Evolutionary conservation across 2,888 invertebrate genomes (phyloP).

Genomic region (Ormia ochracea): DNA sequence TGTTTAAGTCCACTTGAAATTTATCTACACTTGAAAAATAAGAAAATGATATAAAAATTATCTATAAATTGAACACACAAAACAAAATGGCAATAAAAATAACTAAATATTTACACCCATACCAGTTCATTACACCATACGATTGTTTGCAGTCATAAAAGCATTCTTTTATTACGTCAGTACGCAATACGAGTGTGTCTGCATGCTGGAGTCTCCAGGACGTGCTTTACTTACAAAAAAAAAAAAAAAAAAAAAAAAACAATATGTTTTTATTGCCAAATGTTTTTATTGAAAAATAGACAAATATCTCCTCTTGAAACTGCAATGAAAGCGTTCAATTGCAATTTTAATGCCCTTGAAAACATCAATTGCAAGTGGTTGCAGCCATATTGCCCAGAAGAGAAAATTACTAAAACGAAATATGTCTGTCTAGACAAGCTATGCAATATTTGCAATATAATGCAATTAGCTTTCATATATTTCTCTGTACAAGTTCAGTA

Average conservation of each 20-base stretch:
- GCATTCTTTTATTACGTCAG: not conserved
- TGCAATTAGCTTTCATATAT: too few species aligned
- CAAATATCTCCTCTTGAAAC: not conserved
- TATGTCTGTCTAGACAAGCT: not conserved
- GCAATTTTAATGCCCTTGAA: conserved; percentile 28
- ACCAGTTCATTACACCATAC: not conserved
- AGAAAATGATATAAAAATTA: conserved; percentile 1
- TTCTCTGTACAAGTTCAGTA: too few species aligned
- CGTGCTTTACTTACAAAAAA: not conserved
- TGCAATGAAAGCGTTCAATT: not conserved
- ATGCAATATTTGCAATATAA: too few species aligned
- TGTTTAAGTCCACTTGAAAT: conserved; percentile 47
- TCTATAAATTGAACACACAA: conserved; percentile 14
- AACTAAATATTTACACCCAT: not conserved
- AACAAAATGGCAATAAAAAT: not conserved
- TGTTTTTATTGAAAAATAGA: conserved; percentile 11
- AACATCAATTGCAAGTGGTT: not conserved
- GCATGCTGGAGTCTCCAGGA: not conserved
- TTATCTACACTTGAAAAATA: conserved; percentile 39
- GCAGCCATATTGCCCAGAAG: not conserved
- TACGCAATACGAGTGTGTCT: not conserved
- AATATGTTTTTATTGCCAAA: conserved; percentile 27
- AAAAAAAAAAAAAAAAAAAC: too few species aligned
- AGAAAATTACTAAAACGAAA: not conserved
- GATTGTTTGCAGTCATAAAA: not conserved